Percentiles rank a stretch among this genome's conserved stretches.
phyloP scores from a whole-genome alignment of 2,888 invertebrate species.

The Nephrotoma guestfalica region DNA sequence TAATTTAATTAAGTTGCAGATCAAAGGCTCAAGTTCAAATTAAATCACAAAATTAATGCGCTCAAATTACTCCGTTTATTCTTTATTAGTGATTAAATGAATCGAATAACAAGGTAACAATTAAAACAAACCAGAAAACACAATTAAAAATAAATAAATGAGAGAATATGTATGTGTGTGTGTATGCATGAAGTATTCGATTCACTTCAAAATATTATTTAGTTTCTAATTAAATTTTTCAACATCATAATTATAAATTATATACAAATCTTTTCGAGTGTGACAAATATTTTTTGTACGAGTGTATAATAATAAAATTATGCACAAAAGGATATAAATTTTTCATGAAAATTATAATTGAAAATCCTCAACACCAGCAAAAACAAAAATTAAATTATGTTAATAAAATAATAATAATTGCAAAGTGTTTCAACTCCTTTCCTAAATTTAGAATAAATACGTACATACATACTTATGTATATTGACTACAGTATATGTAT shows the following conservation, averaged over 20 bases:
- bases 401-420: neutral
- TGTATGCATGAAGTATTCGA: neutral
- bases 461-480: neutral
- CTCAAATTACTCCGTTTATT: too few relatives aligned
- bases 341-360: neutral
- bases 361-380: neutral
- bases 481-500: neutral
- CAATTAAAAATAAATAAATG: neutral
- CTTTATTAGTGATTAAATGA: neutral
- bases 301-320: neutral
- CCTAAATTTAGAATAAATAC: too few relatives aligned
- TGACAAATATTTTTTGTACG: neutral
- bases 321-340: neutral
- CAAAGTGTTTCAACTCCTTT: neutral
- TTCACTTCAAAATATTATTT: neutral
- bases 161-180: neutral
- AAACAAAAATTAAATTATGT: neutral
- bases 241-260: neutral
- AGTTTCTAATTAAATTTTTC: neutral
- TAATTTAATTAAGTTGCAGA: too few relatives aligned
- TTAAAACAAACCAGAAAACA: neutral
- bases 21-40: too few relatives aligned
- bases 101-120: neutral
- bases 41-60: too few relatives aligned
- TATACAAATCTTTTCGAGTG: neutral